phyloP scores from a whole-genome alignment of 2,113 vertebrate genomes.

The Cardinalis cardinalis region DNA sequence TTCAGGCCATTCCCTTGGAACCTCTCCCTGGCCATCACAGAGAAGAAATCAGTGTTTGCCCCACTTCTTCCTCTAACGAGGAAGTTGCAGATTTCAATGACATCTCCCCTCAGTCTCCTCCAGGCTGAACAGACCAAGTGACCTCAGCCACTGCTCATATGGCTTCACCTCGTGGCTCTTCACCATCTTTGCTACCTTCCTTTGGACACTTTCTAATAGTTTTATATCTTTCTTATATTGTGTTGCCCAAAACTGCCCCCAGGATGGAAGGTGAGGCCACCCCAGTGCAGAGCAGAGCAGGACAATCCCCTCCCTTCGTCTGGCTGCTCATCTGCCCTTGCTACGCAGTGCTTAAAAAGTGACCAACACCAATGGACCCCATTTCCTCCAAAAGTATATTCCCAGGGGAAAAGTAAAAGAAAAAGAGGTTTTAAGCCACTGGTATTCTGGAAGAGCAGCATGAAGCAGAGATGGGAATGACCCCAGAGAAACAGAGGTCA shows the following conservation, averaged over 20 bases:
- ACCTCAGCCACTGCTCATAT: accelerated
- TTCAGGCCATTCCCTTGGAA: background rate
- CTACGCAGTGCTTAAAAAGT: background rate
- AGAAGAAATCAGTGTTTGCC: background rate
- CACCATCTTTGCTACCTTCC: accelerated
- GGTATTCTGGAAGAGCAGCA: background rate
- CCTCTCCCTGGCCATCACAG: no score
- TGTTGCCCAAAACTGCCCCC: background rate
- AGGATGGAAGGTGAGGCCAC: accelerated
- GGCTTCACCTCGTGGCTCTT: accelerated
- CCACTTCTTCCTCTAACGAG: accelerated
- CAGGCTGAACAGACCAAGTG: background rate
- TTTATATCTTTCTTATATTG: background rate
- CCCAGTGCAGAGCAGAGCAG: accelerated
- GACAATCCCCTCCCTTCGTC: background rate
- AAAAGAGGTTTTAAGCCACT: background rate
- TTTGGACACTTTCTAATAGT: background rate
- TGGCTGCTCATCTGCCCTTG: background rate
- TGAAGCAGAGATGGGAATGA: background rate
- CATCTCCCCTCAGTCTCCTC: background rate
- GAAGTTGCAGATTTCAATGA: accelerated
- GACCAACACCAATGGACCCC: accelerated
- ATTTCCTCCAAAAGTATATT: background rate
- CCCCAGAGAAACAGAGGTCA: background rate
- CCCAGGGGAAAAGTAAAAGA: background rate